Evolutionary conservation across 2,797 vertebrate species (phyloP).

Genomic region (Cephalopachus bancanus): DNA sequence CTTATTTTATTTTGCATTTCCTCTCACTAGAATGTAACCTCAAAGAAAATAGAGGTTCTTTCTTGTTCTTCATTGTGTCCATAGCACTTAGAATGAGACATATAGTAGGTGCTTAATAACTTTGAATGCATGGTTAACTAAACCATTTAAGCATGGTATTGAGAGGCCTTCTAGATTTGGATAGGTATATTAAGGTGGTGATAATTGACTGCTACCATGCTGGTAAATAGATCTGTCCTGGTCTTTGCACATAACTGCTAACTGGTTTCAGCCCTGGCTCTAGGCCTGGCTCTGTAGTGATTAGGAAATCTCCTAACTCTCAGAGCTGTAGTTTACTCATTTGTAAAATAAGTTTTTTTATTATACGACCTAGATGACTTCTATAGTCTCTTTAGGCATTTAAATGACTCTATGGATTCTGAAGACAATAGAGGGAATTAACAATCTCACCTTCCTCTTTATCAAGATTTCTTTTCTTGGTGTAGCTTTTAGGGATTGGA

Average conservation of each 20-base stretch:
- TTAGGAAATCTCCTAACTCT: background rate
- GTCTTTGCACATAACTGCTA: background rate
- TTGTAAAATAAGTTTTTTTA: background rate
- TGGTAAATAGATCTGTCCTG: background rate
- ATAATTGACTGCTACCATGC: background rate
- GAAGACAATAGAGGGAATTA: background rate
- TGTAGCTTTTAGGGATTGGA: background rate
- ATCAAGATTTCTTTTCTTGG: background rate
- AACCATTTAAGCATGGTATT: background rate
- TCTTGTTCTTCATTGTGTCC: background rate
- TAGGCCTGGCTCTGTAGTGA: background rate
- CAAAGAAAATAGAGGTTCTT: background rate
- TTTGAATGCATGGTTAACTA: background rate
- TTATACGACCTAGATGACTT: background rate
- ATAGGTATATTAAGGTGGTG: background rate
- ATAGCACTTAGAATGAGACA: background rate
- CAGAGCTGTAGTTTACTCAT: background rate
- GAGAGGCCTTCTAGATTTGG: background rate
- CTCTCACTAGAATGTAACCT: background rate
- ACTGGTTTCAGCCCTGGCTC: background rate
- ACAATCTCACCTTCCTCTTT: background rate
- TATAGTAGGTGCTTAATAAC: background rate
- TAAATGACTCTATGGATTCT: background rate
- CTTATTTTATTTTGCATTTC: background rate
- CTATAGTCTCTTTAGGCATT: background rate